Conservation (phyloP, 2,113 vertebrate genomes). For the Stictonetta naevosa region DNA sequence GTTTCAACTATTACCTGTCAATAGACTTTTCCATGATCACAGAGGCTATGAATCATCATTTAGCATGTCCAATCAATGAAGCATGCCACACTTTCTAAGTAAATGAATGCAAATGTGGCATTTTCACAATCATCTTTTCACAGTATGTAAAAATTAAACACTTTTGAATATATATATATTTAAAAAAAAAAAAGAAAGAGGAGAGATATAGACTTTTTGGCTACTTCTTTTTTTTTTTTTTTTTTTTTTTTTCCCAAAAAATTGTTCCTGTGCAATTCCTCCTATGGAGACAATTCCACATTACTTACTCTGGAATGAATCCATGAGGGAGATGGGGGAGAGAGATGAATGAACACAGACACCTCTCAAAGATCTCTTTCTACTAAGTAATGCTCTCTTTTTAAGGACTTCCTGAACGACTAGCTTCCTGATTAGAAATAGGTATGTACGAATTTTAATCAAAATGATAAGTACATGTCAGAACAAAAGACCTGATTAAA, state of each 20-base stretch:
- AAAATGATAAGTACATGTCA: neutral
- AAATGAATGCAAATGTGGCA: neutral
- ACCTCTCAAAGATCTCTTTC: neutral
- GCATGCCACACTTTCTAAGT: neutral
- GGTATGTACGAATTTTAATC: neutral
- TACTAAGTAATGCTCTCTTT: neutral
- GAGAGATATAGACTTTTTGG: rapidly evolving
- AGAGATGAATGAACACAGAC: neutral
- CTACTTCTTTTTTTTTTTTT: neutral
- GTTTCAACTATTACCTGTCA: neutral
- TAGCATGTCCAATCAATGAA: neutral
- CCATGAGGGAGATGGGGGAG: neutral
- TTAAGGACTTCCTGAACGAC: neutral
- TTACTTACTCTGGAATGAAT: neutral
- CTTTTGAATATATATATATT: neutral
- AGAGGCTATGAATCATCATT: neutral
- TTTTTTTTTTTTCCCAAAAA: neutral
- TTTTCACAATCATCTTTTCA: neutral
- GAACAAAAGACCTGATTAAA: neutral
- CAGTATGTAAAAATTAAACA: neutral
- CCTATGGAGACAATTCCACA: neutral
- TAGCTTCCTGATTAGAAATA: neutral
- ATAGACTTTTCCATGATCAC: neutral
- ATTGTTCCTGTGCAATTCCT: neutral
- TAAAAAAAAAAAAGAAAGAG: neutral